Base-by-base conservation (phyloP, 2,113 vertebrate genomes). In the Chaetodon trifascialis region DNA sequence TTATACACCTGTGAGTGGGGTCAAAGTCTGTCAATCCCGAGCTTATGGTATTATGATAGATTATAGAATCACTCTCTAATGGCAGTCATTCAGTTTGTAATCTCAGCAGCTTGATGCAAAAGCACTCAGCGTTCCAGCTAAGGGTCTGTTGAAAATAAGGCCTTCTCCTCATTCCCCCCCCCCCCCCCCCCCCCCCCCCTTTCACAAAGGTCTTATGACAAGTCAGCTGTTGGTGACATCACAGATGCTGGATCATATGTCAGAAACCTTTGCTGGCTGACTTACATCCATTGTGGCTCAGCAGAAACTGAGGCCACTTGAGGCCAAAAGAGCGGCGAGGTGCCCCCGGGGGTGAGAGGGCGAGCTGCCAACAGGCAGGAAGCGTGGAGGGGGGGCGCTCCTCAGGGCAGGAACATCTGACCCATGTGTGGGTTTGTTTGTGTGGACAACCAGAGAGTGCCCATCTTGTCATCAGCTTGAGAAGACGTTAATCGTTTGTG, bases 41-140 rank as follows among this genome's bases (percentile, higher is more conserved):
- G 97, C 94, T 99, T 97, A 98, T 95, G 91, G 96, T 96, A 97
- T 98, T 98, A 98, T 95, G 94, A 95, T 96, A 96, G 96, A 98
- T 99, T 98, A 97, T 96, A 97, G 96, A 97, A 97, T 97, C 96
- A 96, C 93, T 97, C 96, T 94, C 96, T 97, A 96, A 95, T 95
- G 94, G 94, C 95, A 95, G 95, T 96, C 95, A 95, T 93, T 96
- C 95, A 96, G 95, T 95, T 97, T 96, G 92, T 95, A 96, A 96
- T 90, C 91, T 83, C 84, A 42, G 88, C 76, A 88, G 89, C 88
- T 91, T 72, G 80, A 91, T 90, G 88, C 79, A 73, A 86, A 91
- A 92, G 82, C 81, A 84, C 86, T 92, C 87, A 79, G 60, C 65
- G 79, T 89, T 91, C 76, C 77, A 77, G 86, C 94, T 90, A 87